A percentile compares a stretch with the other conserved stretches of the same genome.
phyloP scores from a whole-genome alignment of 64 coral and sea anemone genomes.

The Anthopleura sola region DNA sequence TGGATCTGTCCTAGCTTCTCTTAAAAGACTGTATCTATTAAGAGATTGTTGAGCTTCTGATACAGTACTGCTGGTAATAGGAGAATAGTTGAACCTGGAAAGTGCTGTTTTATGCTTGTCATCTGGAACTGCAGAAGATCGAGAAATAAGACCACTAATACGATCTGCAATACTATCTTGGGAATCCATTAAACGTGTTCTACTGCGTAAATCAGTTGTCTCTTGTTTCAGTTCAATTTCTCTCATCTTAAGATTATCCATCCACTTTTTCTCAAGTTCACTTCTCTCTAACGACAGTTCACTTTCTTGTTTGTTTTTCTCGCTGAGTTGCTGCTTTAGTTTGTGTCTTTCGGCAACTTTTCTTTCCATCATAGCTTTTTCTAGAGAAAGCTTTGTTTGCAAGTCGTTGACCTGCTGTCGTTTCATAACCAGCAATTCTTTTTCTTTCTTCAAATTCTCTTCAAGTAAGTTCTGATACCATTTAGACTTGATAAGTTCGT shows the following conservation, averaged over 20 bases:
- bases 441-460: constrained; percentile 79
- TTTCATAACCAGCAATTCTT: constrained; percentile 61
- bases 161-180: neutral
- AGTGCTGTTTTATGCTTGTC: neutral
- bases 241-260: constrained; percentile 64
- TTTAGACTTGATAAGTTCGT: constrained; percentile 46
- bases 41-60: neutral
- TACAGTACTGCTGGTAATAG: neutral
- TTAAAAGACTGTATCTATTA: neutral
- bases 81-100: neutral
- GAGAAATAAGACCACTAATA: constrained; percentile 1
- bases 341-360: constrained; percentile 62
- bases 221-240: constrained; percentile 68
- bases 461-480: constrained; percentile 77
- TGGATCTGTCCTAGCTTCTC: neutral
- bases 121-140: neutral
- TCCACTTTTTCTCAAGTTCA: constrained; percentile 82
- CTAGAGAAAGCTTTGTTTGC: constrained; percentile 45
- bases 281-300: constrained; percentile 63
- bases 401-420: constrained; percentile 82
- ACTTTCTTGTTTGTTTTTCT: constrained; percentile 74
- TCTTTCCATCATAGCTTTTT: constrained; percentile 68
- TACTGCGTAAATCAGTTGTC: constrained; percentile 29
- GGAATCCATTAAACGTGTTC: neutral
- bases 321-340: constrained; percentile 56